Conservation (phyloP, 2,888 invertebrate genomes). For the Blomia tropicalis region DNA sequence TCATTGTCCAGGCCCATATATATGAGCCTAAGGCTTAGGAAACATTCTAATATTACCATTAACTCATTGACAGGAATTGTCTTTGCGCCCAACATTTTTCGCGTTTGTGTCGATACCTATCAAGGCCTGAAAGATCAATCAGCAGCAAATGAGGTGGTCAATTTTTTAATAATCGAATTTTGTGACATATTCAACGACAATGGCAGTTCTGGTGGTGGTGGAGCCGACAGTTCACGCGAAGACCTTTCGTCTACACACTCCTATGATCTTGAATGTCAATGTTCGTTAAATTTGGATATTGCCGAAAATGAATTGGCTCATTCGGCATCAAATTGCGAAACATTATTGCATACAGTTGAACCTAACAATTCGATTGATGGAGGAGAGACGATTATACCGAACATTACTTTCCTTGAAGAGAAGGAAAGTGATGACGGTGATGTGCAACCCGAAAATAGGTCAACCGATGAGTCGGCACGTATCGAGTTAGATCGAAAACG, state of each 20-base stretch:
- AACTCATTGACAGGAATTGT: constrained; percentile 35
- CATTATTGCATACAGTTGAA: background rate
- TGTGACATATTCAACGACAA: constrained; percentile 34
- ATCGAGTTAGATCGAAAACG: background rate
- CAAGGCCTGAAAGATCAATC: constrained; percentile 38
- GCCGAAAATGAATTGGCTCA: background rate
- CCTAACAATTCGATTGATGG: background rate
- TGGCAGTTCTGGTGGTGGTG: background rate
- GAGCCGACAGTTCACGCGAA: background rate
- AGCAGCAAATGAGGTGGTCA: constrained; percentile 37
- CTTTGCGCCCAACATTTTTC: constrained; percentile 32
- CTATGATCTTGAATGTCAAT: background rate
- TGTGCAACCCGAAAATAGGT: background rate
- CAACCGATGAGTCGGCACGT: background rate
- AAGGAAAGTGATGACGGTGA: background rate
- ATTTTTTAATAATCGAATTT: constrained; percentile 37
- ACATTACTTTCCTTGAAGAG: background rate
- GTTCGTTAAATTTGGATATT: background rate
- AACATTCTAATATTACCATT: no score
- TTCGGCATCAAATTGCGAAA: background rate
- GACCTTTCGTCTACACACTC: background rate
- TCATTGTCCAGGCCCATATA: no score
- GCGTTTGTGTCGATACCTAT: constrained; percentile 22
- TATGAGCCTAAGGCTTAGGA: no score
- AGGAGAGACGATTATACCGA: background rate